Base-by-base conservation (phyloP, 1,140 invertebrate species). In the Parapsyche elsis region DNA sequence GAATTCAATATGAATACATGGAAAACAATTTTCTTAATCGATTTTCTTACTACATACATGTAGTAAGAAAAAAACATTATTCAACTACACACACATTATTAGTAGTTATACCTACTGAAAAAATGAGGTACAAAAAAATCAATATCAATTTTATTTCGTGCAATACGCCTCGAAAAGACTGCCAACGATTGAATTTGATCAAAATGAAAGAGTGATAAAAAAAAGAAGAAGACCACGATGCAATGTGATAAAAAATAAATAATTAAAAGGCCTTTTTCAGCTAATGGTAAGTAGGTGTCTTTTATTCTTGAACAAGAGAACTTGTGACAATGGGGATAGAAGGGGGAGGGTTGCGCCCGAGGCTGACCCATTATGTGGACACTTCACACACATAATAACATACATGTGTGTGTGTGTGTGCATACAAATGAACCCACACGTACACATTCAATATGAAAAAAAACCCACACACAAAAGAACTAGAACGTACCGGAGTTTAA, bases 261-360 rank as follows among this genome's bases (percentile, higher is more conserved):
- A 67, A 67, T 67, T 67, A 75, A 73, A 46, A 78, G 38, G 21
- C 71, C 78, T 79, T 59, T 79, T 71, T 53, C 45, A 71, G 59
- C 59, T 78, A 78, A 78, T 78, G 78, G 78, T 44, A 79, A 79
- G 67, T 79, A 71, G 67, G 67, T 73, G 67, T 79, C 19, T 79
- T 79, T 79, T 79, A 71, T 79, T 57, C 78, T 79, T 79, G 67
- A 38, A 57, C 78, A 71, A 78, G 76, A 71, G 76, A 71, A 67
- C 73, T 57, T 59, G 70, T 74, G 70, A 71, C 70, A 73, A 79
- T 71, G 78, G 78, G 23, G 45, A 76, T 24, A 19, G 9, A 44
- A 46, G 38, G 57, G 79, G 75, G 53, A 79, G 70, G 71, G 57
- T 61, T 44, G 19, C 45, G 71, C 79, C 79, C 71, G 45, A 57